Base-by-base conservation (phyloP, 2,888 invertebrate species). In the Chromoteleia sp. region DNA sequence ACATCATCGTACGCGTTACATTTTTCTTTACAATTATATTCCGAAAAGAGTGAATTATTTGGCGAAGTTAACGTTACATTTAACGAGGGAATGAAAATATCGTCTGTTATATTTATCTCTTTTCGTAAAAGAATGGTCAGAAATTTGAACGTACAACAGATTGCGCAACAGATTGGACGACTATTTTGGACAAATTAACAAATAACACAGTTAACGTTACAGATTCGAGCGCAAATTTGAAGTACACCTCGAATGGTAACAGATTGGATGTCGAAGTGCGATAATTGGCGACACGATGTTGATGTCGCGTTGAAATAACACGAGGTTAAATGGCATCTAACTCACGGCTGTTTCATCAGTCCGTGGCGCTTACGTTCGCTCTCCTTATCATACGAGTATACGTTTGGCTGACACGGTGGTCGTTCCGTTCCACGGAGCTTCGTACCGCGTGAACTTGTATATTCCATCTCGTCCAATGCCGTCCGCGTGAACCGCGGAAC, bases 221-320 rank as follows among this genome's bases (percentile, higher is more conserved):
- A 29, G 43, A 68, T 29, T 56, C 19, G 50, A 7, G 7, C 52
- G 41, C 45, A 56, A 74, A 63, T 45, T 74, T 56, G 56, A 56
- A 33, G 30, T 30, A 15, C 36, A 50, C 25, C 41, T 14, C 15
- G 25, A 41, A 48, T 25, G 30, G 50, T 29, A 58, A 48, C 71
- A 58, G 58, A 65, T 56, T 63, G 71, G 39, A 56, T 36, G 56
- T 61, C 67, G 56, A 82, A 71, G 77, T 81, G 83, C 84, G 84
- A 81, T 85, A 85, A 85, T 85, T 85, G 85, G 84, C 82, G 82
- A 82, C 83, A 83, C 78, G 71, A 59, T 45, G 78, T 39, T 65
- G 65, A 41, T 71, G 71, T 79, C 73, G 36, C 68, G 56, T 29
- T 48, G 68, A 54, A 80, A 70, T 80, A 80, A 80, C 70, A 75